Conservation (phyloP, 2,113 vertebrate species). For the Probosciger aterrimus region DNA sequence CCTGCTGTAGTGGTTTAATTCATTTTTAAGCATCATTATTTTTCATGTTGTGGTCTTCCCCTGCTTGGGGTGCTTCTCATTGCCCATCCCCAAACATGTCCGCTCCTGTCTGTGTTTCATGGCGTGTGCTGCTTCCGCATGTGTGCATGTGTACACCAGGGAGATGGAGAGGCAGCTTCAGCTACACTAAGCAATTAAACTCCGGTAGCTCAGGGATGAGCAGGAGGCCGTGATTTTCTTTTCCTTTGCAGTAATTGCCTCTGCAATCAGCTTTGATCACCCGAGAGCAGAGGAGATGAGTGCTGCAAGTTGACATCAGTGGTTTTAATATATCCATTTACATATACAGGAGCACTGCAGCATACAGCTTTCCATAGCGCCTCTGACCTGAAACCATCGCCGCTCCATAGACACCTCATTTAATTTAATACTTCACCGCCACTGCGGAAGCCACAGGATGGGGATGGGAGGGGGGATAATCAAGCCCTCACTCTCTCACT, state of each 20-base stretch:
- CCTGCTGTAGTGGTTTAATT: conserved; percentile 40
- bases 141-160: conserved; percentile 6
- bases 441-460: conserved; percentile 76
- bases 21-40: conserved; percentile 46
- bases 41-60: conserved; percentile 43
- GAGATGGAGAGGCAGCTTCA: conserved; percentile 74
- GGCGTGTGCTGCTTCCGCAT: background rate
- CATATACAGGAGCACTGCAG: conserved; percentile 70
- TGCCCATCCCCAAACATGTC: background rate
- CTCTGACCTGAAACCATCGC: conserved; percentile 82
- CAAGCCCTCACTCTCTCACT: conserved; percentile 77
- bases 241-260: conserved; percentile 83
- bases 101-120: background rate
- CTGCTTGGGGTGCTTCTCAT: background rate
- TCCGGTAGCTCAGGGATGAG: conserved; percentile 78
- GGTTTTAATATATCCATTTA: conserved; percentile 80
- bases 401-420: conserved; percentile 90
- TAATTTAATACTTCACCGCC: conserved; percentile 91
- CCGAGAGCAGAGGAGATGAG: conserved; percentile 74
- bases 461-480: conserved; percentile 85
- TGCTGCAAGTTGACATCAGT: conserved; percentile 79
- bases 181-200: conserved; percentile 91
- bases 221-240: conserved; percentile 77
- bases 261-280: conserved; percentile 84
- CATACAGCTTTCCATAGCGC: conserved; percentile 69